Evolutionary conservation across 2,797 vertebrate genomes (phyloP).

Genomic region (Xerus rutilus): DNA sequence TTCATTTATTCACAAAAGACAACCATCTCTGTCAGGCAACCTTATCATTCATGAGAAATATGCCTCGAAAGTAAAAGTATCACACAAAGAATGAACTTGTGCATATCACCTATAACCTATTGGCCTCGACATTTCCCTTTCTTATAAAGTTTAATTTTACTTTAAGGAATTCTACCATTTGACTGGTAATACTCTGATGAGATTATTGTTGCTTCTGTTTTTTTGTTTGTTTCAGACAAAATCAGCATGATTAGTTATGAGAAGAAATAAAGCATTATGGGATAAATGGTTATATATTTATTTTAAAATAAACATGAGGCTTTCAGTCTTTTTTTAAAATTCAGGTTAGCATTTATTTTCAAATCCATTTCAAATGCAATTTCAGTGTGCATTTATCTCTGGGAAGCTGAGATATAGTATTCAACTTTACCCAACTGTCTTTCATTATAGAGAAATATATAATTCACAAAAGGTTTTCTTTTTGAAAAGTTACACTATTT

Average conservation of each 20-base stretch:
- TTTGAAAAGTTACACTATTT: conserved; percentile 33
- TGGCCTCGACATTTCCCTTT: conserved; percentile 24
- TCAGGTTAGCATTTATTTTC: conserved; percentile 37
- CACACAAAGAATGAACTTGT: not conserved
- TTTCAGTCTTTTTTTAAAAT: not conserved
- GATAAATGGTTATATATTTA: conserved; percentile 17
- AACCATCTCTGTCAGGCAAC: not conserved
- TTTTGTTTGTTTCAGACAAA: conserved; percentile 14
- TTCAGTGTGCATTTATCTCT: conserved; percentile 57
- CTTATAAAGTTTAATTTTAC: conserved; percentile 30
- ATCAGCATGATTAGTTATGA: conserved; percentile 8
- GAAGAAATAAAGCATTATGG: not conserved
- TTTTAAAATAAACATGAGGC: conserved; percentile 9
- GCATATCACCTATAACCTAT: not conserved
- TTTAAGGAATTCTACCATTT: conserved; percentile 6
- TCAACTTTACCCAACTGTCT: conserved; percentile 19
- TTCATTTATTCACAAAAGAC: conserved; percentile 70
- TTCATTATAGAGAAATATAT: conserved; percentile 58
- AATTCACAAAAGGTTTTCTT: conserved; percentile 40
- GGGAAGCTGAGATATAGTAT: not conserved
- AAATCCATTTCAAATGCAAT: conserved; percentile 63
- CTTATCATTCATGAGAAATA: conserved; percentile 40
- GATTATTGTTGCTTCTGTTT: not conserved
- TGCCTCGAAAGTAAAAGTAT: conserved; percentile 8
- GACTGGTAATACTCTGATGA: not conserved